Percentiles rank a stretch among this genome's conserved stretches.
phyloP scores from a whole-genome alignment of 2,113 vertebrate genomes.

The Caranx melampygus region DNA sequence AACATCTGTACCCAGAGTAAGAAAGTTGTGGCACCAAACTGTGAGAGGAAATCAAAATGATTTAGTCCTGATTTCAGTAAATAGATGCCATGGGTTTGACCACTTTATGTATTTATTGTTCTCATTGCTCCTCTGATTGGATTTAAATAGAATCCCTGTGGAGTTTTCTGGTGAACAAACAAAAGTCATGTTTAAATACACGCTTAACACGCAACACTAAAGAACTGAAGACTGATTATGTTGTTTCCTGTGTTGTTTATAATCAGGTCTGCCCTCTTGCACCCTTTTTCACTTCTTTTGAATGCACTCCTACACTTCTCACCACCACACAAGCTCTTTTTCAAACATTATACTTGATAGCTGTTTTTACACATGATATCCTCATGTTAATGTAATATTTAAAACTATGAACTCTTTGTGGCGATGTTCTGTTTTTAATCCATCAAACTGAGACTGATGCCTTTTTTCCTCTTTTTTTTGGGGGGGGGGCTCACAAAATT shows the following conservation, averaged over 20 bases:
- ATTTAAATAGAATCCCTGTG: background rate
- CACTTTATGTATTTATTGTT: background rate
- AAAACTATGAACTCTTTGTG: background rate
- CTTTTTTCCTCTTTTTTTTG: background rate
- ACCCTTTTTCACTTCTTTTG: background rate
- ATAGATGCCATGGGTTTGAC: background rate
- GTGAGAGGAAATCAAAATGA: background rate
- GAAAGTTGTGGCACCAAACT: background rate
- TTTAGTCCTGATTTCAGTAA: background rate
- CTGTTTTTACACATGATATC: background rate
- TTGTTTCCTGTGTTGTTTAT: background rate
- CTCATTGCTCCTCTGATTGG: background rate
- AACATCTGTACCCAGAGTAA: background rate
- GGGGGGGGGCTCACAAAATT: background rate
- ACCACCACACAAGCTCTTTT: background rate
- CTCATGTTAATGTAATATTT: background rate
- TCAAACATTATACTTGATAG: conserved; percentile 9
- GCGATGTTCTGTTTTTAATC: background rate
- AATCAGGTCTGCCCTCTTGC: background rate
- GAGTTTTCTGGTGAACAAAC: background rate
- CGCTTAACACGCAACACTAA: background rate
- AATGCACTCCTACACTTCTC: background rate
- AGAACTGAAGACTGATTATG: background rate
- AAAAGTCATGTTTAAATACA: background rate
- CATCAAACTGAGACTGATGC: background rate